These are phyloP conservation scores for Sphinx pinastri DNA, from an alignment of 2,888 invertebrate genomes.

Conservation along the genomic window DNA sequence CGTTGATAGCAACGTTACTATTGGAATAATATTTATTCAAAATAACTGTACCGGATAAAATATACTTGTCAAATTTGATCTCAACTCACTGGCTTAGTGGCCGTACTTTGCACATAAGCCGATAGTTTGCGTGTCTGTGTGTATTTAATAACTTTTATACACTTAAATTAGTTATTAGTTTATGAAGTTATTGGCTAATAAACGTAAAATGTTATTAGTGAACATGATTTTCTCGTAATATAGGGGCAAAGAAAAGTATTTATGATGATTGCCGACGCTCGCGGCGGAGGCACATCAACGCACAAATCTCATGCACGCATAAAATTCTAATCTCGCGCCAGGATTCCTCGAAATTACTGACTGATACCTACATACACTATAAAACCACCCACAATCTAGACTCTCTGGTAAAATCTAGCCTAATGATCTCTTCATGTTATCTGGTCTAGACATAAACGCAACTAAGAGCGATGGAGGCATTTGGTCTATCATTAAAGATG, in stretches of 20 bases:
- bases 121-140: conserved; percentile 41
- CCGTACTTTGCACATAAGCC: conserved; percentile 2
- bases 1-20: conserved; percentile 13
- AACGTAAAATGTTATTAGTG: conserved; percentile 44
- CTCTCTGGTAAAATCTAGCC: conserved; percentile 13
- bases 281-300: conserved; percentile 23
- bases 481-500: conserved; percentile 2
- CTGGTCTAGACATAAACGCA: conserved; percentile 9
- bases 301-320: conserved; percentile 26
- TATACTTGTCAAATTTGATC: conserved; percentile 9
- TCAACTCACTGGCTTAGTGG: not conserved
- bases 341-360: conserved; percentile 26
- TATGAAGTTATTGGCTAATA: conserved; percentile 49
- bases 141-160: conserved; percentile 46
- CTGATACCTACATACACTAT: conserved; percentile 24
- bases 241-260: conserved; percentile 32
- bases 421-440: conserved; percentile 14
- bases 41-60: conserved; percentile 30
- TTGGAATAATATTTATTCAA: conserved; percentile 32
- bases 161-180: conserved; percentile 46
- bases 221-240: conserved; percentile 36
- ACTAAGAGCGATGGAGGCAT: not conserved
- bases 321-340: conserved; percentile 26
- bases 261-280: conserved; percentile 29
- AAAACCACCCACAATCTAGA: conserved; percentile 27